These are phyloP conservation scores for Habroteleia sp. DNA, from an alignment of 2,888 invertebrate species.

Conservation along the genomic window DNA sequence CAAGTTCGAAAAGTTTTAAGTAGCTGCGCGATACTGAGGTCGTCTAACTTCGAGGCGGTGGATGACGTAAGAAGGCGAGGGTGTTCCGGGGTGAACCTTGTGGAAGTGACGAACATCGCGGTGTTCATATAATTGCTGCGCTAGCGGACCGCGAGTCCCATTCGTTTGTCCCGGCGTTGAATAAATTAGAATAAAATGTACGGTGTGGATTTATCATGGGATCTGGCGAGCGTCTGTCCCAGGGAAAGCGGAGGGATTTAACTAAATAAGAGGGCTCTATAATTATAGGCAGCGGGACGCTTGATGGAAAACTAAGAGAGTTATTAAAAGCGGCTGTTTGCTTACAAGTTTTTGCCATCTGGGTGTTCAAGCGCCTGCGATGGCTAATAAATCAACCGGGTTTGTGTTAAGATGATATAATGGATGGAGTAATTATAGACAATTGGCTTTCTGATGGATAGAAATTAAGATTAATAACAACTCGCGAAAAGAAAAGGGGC, in stretches of 20 bases:
- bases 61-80: conserved; percentile 23
- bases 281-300: conserved; percentile 14
- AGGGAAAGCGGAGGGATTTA: conserved; percentile 6
- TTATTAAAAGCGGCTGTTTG: conserved; percentile 30
- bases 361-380: background rate
- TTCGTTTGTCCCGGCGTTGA: conserved; percentile 12
- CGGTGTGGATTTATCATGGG: conserved; percentile 1
- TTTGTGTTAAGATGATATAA: too few species aligned
- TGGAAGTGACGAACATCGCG: conserved; percentile 19
- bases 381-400: too few species aligned
- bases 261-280: conserved; percentile 31
- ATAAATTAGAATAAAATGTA: conserved; percentile 35
- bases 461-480: too few species aligned
- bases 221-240: background rate
- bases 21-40: conserved; percentile 60
- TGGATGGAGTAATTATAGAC: too few species aligned
- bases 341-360: conserved; percentile 1
- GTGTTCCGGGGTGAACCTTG: background rate
- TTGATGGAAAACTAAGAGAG: conserved; percentile 15
- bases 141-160: conserved; percentile 6
- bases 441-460: too few species aligned
- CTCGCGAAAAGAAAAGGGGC: too few species aligned
- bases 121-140: conserved; percentile 35
- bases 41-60: conserved; percentile 47
- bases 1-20: conserved; percentile 69